A percentile compares a stretch with the other conserved stretches of the same genome.
Evolutionary conservation across 1,140 invertebrate genomes (phyloP).

Genomic region (Harpegnathos saltator): DNA sequence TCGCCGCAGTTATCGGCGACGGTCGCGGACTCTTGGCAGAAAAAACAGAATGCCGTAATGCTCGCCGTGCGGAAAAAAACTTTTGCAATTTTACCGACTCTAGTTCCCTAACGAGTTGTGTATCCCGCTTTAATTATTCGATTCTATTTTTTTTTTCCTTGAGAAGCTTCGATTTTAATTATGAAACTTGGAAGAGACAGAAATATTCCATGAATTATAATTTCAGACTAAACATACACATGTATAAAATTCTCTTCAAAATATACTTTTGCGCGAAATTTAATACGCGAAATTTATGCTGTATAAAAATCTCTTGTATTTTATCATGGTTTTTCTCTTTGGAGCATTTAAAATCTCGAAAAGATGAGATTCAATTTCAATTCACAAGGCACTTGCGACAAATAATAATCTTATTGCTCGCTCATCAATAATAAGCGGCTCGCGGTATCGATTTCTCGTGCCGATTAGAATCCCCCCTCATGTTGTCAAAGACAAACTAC

Average conservation of each 20-base stretch:
- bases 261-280: background rate
- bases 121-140: background rate
- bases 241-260: too few species aligned
- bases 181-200: too few species aligned
- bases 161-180: too few species aligned
- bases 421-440: background rate
- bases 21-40: background rate
- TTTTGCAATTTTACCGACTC: background rate
- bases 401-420: background rate
- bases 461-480: background rate
- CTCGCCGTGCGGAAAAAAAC: background rate
- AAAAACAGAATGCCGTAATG: slow-evolving; percentile 21
- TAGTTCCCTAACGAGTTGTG: background rate
- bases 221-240: too few species aligned
- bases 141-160: too few species aligned
- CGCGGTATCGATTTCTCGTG: background rate
- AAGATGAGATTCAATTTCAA: slow-evolving; percentile 1
- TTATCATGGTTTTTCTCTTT: background rate
- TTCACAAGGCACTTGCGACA: background rate
- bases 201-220: background rate
- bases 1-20: slow-evolving; percentile 1
- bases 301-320: background rate
- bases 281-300: background rate
- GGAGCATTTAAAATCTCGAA: background rate
- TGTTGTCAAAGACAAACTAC: background rate